Evolutionary conservation across 2,888 invertebrate species (phyloP).

Genomic region (Dromius quadrimaculatus): DNA sequence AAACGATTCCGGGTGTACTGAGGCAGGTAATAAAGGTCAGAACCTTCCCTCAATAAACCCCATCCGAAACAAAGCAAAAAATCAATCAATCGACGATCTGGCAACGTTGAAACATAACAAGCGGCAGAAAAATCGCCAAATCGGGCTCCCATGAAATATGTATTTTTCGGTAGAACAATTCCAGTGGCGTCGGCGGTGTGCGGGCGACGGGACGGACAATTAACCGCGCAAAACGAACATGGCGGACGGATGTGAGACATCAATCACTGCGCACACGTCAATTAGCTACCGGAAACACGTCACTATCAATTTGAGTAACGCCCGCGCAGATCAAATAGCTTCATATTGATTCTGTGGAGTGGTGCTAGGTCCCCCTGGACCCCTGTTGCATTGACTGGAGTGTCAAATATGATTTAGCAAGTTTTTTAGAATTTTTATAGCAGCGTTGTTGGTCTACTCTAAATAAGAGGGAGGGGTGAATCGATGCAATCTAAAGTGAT

Average conservation of each 20-base stretch:
- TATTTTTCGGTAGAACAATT: constrained; percentile 35
- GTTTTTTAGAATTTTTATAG: constrained; percentile 53
- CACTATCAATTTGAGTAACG: constrained; percentile 67
- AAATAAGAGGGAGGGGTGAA: neutral
- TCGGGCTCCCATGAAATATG: constrained; percentile 32
- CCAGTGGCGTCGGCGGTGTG: neutral
- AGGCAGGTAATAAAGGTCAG: constrained; percentile 33
- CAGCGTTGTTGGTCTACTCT: neutral
- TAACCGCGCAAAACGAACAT: constrained; percentile 65
- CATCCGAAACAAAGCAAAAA: constrained; percentile 31
- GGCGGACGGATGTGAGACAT: constrained; percentile 66
- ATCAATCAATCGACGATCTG: constrained; percentile 33
- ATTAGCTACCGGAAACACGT: constrained; percentile 67
- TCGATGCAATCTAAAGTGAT: neutral
- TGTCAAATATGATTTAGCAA: constrained; percentile 33
- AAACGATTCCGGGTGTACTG: constrained; percentile 7
- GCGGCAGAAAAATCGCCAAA: constrained; percentile 32
- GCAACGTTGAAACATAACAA: constrained; percentile 17
- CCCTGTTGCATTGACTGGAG: constrained; percentile 17
- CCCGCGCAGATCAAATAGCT: constrained; percentile 44
- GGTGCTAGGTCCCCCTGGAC: neutral
- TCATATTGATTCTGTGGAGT: constrained; percentile 45
- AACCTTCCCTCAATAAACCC: neutral
- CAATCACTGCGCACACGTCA: constrained; percentile 68
- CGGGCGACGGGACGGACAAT: constrained; percentile 58